Evolutionary conservation across 2,888 invertebrate genomes (phyloP), one percentile per base, ranked within the genome.

Genomic region (Nemotelus nigrinus): DNA sequence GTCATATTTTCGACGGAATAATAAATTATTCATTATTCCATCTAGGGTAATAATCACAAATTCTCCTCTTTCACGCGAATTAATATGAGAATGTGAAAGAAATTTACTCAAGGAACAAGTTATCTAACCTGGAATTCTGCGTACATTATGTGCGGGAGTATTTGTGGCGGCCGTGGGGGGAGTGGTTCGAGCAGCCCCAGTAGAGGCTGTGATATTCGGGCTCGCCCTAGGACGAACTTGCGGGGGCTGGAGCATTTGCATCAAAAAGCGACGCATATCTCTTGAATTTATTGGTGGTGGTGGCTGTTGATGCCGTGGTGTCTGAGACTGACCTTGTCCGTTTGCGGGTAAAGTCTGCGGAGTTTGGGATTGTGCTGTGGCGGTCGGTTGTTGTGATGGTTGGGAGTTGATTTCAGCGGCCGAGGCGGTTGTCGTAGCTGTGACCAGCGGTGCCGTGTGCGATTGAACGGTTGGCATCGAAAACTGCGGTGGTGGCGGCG

Each of bases 191-290:
- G 44, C 44, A 7, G 55, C 58, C 3, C 25, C 58, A 10, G 68
- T 39, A 41, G 58, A 10, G 7, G 44, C 41, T 55, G 65, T 10
- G 8, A 48, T 50, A 3, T 41, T 58, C 25, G 78, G 47, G 25
- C 80, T 65, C n/a, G 77, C 74, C 25, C 25, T 25, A 65, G 79
- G 78, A 4, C 80, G 72, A 67, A 48, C 57, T 77, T 68, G 78
- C 64, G 77, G 75, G 47, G 78, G 76, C 44, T 78, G 63, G 39
- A 78, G 67, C 5, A 78, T 6, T 68, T 78, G 79, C 47, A 75
- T 8, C 45, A 83, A 81, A 2, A 80, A 64, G 84, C 85, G 41
- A 84, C 81, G 10, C 45, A 84, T 83, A 78, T 78, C 64, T 72
- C 80, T 79, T 47, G 76, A 77, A 45, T 76, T 74, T 63, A 74